These are phyloP conservation scores for Candidula unifasciata DNA, from an alignment of 2,888 invertebrate genomes.

Conservation along the genomic window DNA sequence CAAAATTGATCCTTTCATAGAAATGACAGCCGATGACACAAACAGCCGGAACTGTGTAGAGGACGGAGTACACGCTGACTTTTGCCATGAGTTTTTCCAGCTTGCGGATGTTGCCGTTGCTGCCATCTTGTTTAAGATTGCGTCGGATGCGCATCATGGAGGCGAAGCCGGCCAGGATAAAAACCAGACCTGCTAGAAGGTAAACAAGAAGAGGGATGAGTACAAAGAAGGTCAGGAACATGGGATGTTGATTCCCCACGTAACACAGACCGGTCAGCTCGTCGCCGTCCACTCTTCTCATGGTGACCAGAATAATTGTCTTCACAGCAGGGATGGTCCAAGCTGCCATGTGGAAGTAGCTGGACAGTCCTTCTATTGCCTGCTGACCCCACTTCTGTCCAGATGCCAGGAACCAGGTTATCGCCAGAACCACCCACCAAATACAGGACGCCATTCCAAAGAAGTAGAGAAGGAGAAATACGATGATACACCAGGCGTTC, in stretches of 20 bases:
- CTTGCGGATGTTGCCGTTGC: constrained; percentile 80
- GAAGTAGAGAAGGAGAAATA: constrained; percentile 87
- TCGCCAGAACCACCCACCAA: constrained; percentile 80
- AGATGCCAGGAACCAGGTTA: constrained; percentile 79
- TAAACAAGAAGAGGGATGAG: constrained; percentile 82
- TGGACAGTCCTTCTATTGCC: constrained; percentile 77
- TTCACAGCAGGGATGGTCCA: constrained; percentile 78
- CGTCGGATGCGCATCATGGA: constrained; percentile 77
- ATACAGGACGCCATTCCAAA: constrained; percentile 88
- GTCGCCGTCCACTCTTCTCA: constrained; percentile 79
- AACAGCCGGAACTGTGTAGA: constrained; percentile 80
- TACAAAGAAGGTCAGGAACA: constrained; percentile 88
- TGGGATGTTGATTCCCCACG: constrained; percentile 91
- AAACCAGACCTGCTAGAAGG: constrained; percentile 75
- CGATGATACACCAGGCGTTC: constrained; percentile 84
- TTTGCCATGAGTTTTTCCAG: constrained; percentile 84
- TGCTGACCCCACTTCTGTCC: constrained; percentile 78
- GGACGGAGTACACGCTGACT: constrained; percentile 80
- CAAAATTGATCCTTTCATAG: constrained; percentile 75
- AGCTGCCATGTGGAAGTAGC: constrained; percentile 78
- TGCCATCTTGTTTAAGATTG: constrained; percentile 79
- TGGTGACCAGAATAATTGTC: constrained; percentile 77
- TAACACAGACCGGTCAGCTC: constrained; percentile 90
- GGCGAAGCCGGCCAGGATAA: constrained; percentile 77
- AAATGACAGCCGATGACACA: constrained; percentile 77